Percentiles rank a stretch among this genome's conserved stretches.
Evolutionary conservation across 2,888 invertebrate species (phyloP).

Genomic region (Cheilosia pagana): DNA sequence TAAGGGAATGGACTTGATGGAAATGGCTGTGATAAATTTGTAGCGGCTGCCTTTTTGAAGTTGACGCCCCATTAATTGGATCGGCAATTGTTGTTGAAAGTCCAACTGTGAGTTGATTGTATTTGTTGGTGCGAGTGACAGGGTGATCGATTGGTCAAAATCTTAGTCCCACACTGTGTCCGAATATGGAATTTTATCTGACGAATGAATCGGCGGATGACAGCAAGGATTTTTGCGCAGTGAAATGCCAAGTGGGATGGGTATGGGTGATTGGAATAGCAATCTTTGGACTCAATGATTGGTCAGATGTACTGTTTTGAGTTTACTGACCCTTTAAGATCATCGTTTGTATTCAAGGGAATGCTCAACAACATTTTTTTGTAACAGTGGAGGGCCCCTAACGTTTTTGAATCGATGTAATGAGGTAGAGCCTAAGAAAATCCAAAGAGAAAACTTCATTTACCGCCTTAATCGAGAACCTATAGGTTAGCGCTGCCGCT

Average conservation of each 20-base stretch:
- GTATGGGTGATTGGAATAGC: background rate
- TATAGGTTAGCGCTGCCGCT: too few relatives aligned
- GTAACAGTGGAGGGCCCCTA: too few relatives aligned
- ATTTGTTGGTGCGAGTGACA: background rate
- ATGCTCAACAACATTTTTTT: too few relatives aligned
- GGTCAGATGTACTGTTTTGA: too few relatives aligned
- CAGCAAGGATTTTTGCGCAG: background rate
- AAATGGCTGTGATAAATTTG: conserved; percentile 47
- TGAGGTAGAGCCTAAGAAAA: too few relatives aligned
- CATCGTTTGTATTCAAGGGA: too few relatives aligned
- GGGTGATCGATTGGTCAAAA: conserved; percentile 1
- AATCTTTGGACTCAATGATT: too few relatives aligned
- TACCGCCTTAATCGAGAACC: too few relatives aligned
- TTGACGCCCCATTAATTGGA: conserved; percentile 41
- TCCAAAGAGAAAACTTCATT: too few relatives aligned
- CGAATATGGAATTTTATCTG: conserved; percentile 1
- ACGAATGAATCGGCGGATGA: background rate
- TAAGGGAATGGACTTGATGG: conserved; percentile 46
- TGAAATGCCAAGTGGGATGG: background rate
- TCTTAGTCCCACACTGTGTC: background rate
- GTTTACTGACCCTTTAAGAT: too few relatives aligned
- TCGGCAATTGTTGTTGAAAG: background rate
- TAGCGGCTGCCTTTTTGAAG: conserved; percentile 46
- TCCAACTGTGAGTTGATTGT: background rate
- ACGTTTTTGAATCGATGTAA: too few relatives aligned